Base-by-base conservation (phyloP, 2,888 invertebrate species). In the Sinodicranocentrus sp. region DNA sequence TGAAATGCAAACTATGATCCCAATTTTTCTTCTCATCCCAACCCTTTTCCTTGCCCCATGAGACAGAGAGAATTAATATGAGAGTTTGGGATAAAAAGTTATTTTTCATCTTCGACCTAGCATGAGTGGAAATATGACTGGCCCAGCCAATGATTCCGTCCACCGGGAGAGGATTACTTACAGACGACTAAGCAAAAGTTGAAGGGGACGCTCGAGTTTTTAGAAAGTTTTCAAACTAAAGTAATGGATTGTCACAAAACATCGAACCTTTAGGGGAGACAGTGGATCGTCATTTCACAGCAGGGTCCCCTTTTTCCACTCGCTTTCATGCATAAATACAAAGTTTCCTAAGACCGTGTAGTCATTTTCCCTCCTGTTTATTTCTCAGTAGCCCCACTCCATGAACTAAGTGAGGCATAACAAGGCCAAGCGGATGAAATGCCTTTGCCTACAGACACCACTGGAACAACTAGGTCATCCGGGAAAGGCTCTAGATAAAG, bases 191-290 rank as follows among this genome's bases (percentile, higher is more conserved):
- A 33, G 33, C 33, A 6, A n/a, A n/a, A n/a, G n/a, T n/a, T n/a
- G n/a, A n/a, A n/a, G n/a, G 3, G 33, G 33, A 6, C 10, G 33
- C 33, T 33, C 33, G 10, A 33, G 33, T 59, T 23, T 25, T 57
- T 57, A 21, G 57, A 57, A 57, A 57, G 21, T 57, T 57, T 57
- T 57, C 57, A 57, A 57, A 57, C 21, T 57, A 23, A n/a, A 8
- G 57, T 57, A 57, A 21, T 57, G 23, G 57, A 57, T 57, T 57
- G 57, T 57, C 57, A 57, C 57, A 23, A 19, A 57, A 57, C 17
- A 57, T 25, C 21, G 59, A 57, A 52, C 15, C 15, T 52, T 5
- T 52, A 8, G 52, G 52, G 19, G 15, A 17, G 52, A 17, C 52
- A 15, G 52, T 52, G 19, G n/a, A 15, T 15, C 5, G 15, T 2